Evolutionary conservation across 2,888 invertebrate species (phyloP), one percentile per base, ranked within the genome.

Genomic region (Protophormia terraenovae): DNA sequence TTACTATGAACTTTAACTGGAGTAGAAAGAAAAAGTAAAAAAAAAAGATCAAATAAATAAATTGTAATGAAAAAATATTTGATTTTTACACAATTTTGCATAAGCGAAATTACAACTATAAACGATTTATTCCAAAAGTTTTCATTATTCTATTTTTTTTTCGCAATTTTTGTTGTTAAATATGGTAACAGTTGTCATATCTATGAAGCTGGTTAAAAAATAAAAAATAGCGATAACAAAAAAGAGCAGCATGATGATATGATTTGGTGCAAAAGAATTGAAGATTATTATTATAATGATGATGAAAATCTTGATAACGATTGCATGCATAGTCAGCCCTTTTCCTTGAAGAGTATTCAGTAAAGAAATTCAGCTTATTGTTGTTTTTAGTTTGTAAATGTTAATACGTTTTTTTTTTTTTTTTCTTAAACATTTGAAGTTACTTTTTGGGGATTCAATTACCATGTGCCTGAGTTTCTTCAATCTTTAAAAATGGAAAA

Each of bases 181-280:
- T 58, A 32, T 41, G 32, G 38, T 58, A 73, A 50, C 45, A 64
- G 69, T 83, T 83, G 73, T 75, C 55, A 75, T 55, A 55, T 77
- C 19, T 50, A 19, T 47, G 19, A 29, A 53, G 29, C 22, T 27
- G 29, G 7, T 53, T 47, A 7, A 35, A 47, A 47, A 12, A 24
- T 22, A n/a, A 3, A 12, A 41, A 29, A 14, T 10, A 45, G 16
- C 32, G 55, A n/a, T n/a, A n/a, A 14, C 5, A 14, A 32, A 24
- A 41, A 67, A n/a, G 22, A 53, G 32, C 45, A 29, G 19, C 10
- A 41, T 32, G 1, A 50, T 29, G 45, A 35, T 14, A 58, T 10
- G n/a, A n/a, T 38, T 16, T 4, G 29, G 27, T n/a, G 10, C 8
- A 19, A 32, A 16, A 64, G 29, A 14, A 66, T 29, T 10, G 19